A percentile compares a stretch with the other conserved stretches of the same genome.
These are phyloP conservation scores for Lithophane semibrunnea DNA, from an alignment of 2,888 invertebrate species.

Conservation along the genomic window DNA sequence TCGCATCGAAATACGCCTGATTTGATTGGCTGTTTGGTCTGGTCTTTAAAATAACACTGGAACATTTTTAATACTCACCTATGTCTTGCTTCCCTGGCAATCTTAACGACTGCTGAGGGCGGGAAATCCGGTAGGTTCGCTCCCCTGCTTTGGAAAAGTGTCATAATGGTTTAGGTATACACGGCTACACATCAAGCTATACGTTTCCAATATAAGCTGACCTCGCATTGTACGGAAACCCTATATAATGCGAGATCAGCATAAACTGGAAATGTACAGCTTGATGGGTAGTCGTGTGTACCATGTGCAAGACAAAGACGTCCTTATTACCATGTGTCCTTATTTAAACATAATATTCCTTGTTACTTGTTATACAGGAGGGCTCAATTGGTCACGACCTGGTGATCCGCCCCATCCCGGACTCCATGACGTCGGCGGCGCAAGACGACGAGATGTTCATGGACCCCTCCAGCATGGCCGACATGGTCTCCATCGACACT, in stretches of 20 bases:
- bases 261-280: too few species aligned
- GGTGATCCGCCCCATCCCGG: constrained; percentile 96
- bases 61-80: not conserved
- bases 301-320: not conserved
- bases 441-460: constrained; percentile 94
- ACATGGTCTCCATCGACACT: constrained; percentile 92
- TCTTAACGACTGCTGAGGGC: not conserved
- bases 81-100: not conserved
- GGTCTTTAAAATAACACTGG: too few species aligned
- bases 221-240: too few species aligned
- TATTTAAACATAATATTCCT: not conserved
- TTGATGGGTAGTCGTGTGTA: too few species aligned
- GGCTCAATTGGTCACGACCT: constrained; percentile 97
- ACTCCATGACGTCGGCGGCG: constrained; percentile 90
- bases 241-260: too few species aligned
- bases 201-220: too few species aligned
- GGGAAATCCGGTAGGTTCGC: not conserved
- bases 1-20: not conserved
- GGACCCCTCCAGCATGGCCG: constrained; percentile 91
- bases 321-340: not conserved
- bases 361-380: constrained; percentile 91
- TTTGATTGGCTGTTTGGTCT: not conserved
- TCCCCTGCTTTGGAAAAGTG: not conserved
- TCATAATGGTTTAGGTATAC: too few species aligned
- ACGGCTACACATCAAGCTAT: too few species aligned